These are phyloP conservation scores for Limanda limanda DNA, from an alignment of 2,113 vertebrate species.

Conservation along the genomic window DNA sequence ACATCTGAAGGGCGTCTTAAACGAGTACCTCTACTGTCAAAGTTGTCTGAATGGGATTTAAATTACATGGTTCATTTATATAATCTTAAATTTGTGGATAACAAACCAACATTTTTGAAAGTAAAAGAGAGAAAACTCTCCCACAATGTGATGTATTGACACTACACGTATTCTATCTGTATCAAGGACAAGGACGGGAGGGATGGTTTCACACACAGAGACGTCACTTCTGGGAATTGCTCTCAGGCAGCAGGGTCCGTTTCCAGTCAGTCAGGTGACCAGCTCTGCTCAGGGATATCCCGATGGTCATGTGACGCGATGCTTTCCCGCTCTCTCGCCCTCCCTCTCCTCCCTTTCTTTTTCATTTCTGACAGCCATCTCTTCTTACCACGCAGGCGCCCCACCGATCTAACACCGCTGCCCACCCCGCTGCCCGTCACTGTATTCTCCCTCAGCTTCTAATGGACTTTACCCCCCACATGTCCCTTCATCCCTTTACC, in stretches of 20 bases:
- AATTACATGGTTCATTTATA: not conserved
- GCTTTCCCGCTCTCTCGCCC: slow-evolving; percentile 3
- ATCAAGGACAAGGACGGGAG: slow-evolving; percentile 14
- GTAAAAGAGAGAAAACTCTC: not conserved
- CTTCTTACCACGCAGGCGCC: not conserved
- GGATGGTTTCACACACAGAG: not conserved
- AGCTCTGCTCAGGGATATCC: slow-evolving; percentile 70
- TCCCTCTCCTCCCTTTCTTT: slow-evolving; percentile 8
- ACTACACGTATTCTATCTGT: slow-evolving; percentile 1
- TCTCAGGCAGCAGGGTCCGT: slow-evolving; percentile 54
- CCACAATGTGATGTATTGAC: not conserved
- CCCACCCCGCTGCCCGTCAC: not conserved
- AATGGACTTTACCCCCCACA: slow-evolving; percentile 28
- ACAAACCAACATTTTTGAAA: not conserved
- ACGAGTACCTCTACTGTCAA: too few species aligned
- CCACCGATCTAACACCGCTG: slow-evolving; percentile 36
- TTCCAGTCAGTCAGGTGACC: slow-evolving; percentile 80
- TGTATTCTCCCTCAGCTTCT: slow-evolving; percentile 39
- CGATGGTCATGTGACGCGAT: slow-evolving; percentile 65
- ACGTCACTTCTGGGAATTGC: slow-evolving; percentile 72
- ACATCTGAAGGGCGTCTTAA: not conserved
- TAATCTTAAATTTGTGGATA: not conserved
- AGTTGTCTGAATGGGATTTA: not conserved
- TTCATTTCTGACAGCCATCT: slow-evolving; percentile 19
- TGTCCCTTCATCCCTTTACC: slow-evolving; percentile 21